These are phyloP conservation scores for Trissolcus brochymenae DNA, from an alignment of 2,888 invertebrate species.

Conservation along the genomic window DNA sequence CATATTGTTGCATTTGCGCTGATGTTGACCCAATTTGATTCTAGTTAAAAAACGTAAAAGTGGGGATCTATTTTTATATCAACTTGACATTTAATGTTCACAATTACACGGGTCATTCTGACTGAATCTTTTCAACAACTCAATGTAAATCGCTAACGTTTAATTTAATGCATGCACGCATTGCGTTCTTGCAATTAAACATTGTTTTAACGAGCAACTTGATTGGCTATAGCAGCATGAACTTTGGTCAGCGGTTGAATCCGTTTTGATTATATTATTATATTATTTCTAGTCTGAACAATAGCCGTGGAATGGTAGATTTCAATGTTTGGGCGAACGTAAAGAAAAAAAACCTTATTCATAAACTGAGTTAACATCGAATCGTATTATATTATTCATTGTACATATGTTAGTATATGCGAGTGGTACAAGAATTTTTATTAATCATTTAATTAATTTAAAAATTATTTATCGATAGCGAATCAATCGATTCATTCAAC, in stretches of 20 bases:
- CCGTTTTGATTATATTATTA: slow-evolving; percentile 17
- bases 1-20: too few species aligned
- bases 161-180: neutral
- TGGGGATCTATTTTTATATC: slow-evolving; percentile 3
- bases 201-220: slow-evolving; percentile 10
- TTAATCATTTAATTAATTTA: neutral
- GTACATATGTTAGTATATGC: slow-evolving; percentile 36
- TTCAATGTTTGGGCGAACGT: slow-evolving; percentile 38
- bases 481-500: too few species aligned
- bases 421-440: neutral
- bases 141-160: neutral
- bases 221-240: slow-evolving; percentile 25
- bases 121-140: slow-evolving; percentile 3
- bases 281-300: slow-evolving; percentile 42
- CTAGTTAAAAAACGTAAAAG: neutral
- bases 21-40: neutral
- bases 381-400: slow-evolving; percentile 27
- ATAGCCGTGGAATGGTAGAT: slow-evolving; percentile 16
- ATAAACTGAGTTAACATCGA: slow-evolving; percentile 3
- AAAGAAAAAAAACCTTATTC: slow-evolving; percentile 3
- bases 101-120: neutral
- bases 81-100: slow-evolving; percentile 8
- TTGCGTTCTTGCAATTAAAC: neutral
- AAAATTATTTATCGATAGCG: neutral
- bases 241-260: slow-evolving; percentile 13